Conservation (phyloP, 1,140 invertebrate genomes). For the Ericerus pela region DNA sequence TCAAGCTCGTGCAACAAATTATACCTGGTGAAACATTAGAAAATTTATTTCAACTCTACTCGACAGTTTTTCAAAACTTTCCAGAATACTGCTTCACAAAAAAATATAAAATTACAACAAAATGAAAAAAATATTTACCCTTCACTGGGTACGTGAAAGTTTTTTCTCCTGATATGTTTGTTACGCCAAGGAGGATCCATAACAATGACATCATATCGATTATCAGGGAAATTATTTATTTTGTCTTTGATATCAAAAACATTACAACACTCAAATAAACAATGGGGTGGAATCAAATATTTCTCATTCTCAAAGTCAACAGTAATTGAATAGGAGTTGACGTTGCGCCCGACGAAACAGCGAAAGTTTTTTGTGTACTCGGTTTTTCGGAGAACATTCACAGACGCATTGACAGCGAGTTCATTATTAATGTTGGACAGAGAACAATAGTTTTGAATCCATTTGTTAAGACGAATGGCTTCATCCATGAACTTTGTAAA, state of each 20-base stretch:
- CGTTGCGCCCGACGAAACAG: background rate
- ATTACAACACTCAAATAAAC: background rate
- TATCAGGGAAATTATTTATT: conserved; percentile 25
- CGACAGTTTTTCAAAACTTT: background rate
- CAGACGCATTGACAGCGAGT: background rate
- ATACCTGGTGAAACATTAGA: conserved; percentile 41
- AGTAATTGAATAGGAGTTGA: background rate
- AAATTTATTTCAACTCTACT: background rate
- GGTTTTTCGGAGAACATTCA: background rate
- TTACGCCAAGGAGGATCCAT: conserved; percentile 91
- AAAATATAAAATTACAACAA: conserved; percentile 21
- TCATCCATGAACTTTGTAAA: background rate
- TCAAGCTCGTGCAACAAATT: conserved; percentile 59
- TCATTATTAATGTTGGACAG: background rate
- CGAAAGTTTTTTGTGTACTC: background rate
- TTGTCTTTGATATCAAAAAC: conserved; percentile 16
- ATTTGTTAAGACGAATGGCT: background rate
- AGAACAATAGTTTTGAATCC: background rate
- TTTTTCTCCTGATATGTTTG: conserved; percentile 70
- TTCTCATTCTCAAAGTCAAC: background rate
- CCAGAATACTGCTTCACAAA: background rate
- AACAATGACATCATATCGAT: conserved; percentile 60
- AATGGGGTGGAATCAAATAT: background rate
- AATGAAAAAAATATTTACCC: conserved; percentile 34
- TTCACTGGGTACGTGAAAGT: conserved; percentile 37